A percentile compares a stretch with the other conserved stretches of the same genome.
Conservation (phyloP, 2,888 invertebrate genomes). For the Platynereis dumerilii region DNA sequence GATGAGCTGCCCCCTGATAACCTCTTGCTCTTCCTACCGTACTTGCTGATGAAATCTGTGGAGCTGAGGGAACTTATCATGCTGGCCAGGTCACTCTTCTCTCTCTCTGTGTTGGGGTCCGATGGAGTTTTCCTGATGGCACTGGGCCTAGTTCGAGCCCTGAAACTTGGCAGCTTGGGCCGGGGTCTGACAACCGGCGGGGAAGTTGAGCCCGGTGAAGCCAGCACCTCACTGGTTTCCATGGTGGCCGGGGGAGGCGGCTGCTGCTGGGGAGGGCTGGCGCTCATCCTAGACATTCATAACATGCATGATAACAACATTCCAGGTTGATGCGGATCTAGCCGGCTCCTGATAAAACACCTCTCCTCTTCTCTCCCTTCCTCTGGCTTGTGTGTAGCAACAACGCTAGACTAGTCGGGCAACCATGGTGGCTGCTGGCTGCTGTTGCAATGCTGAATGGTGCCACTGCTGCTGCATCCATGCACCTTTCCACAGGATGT, state of each 20-base stretch:
- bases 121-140: background rate
- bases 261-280: too few relatives aligned
- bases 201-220: slow-evolving; percentile 8
- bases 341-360: too few relatives aligned
- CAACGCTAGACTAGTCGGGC: too few relatives aligned
- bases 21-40: slow-evolving; percentile 22
- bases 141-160: background rate
- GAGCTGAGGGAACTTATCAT: slow-evolving; percentile 23
- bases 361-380: too few relatives aligned
- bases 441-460: too few relatives aligned
- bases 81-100: slow-evolving; percentile 19
- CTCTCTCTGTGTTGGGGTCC: background rate
- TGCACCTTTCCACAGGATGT: too few relatives aligned
- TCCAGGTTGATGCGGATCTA: too few relatives aligned
- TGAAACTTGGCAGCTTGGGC: slow-evolving; percentile 28
- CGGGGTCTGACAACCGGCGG: slow-evolving; percentile 28
- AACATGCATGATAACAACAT: too few relatives aligned
- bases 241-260: background rate
- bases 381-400: too few relatives aligned
- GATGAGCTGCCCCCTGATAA: slow-evolving; percentile 1
- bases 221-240: slow-evolving; percentile 1
- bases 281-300: too few relatives aligned
- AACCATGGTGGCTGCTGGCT: too few relatives aligned
- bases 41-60: slow-evolving; percentile 34
- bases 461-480: too few relatives aligned